These are phyloP conservation scores for Ectemnius cavifrons DNA, from an alignment of 2,888 invertebrate species.

Conservation along the genomic window DNA sequence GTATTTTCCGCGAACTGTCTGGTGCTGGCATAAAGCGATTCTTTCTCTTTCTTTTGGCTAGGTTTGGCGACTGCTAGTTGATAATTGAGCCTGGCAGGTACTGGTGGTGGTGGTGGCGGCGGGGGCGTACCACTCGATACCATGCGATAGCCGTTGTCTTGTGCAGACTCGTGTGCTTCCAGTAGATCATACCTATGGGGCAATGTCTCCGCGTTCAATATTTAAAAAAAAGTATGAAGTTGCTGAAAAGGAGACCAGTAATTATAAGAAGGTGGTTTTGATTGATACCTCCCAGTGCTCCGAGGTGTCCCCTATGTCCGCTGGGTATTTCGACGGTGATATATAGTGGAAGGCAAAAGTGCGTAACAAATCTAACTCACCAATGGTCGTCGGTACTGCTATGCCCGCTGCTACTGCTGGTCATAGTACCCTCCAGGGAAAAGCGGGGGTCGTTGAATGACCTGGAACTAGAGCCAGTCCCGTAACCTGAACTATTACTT, in stretches of 20 bases:
- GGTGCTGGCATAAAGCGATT: conserved; percentile 67
- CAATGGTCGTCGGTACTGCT: conserved; percentile 83
- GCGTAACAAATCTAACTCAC: conserved; percentile 71
- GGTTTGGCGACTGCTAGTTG: conserved; percentile 64
- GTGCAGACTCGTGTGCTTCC: conserved; percentile 75
- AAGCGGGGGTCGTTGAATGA: conserved; percentile 77
- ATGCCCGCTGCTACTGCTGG: conserved; percentile 83
- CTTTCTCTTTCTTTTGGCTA: conserved; percentile 70
- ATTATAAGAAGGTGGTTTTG: too few relatives aligned
- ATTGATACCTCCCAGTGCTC: too few relatives aligned
- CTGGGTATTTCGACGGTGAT: too few relatives aligned
- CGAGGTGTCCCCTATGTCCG: too few relatives aligned
- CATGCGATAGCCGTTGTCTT: conserved; percentile 69
- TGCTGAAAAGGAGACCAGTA: neutral
- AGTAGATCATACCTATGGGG: conserved; percentile 79
- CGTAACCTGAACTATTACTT: conserved; percentile 90
- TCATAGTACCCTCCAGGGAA: conserved; percentile 80
- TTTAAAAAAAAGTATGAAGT: neutral
- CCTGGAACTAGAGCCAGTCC: conserved; percentile 83
- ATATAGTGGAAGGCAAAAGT: neutral
- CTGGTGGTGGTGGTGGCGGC: conserved; percentile 79
- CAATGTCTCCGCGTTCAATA: neutral
- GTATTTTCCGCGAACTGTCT: conserved; percentile 64
- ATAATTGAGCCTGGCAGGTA: conserved; percentile 78
- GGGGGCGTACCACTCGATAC: conserved; percentile 28